Evolutionary conservation across 2,888 invertebrate genomes (phyloP).

Genomic region (Seira sanloemensis): DNA sequence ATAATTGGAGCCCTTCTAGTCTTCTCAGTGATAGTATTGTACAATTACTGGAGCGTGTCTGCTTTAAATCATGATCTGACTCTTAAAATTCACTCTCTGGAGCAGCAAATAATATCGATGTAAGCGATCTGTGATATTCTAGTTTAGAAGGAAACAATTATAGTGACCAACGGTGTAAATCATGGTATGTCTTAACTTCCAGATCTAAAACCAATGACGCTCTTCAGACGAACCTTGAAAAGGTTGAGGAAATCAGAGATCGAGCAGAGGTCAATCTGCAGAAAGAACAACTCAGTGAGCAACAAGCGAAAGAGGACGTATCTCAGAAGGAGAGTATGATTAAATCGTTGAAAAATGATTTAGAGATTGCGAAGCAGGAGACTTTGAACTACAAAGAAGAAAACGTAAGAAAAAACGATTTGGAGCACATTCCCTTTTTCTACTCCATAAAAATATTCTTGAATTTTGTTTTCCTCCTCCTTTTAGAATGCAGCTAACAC

Average conservation of each 20-base stretch:
- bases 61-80: constrained; percentile 70
- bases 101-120: constrained; percentile 70
- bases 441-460: too few species aligned
- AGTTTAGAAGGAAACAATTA: constrained; percentile 2
- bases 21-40: constrained; percentile 71
- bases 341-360: constrained; percentile 66
- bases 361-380: constrained; percentile 68
- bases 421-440: too few species aligned
- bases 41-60: constrained; percentile 72
- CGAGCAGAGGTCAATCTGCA: constrained; percentile 64
- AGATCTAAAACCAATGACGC: constrained; percentile 71
- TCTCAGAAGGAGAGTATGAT: constrained; percentile 59
- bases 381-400: constrained; percentile 69
- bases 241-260: constrained; percentile 68
- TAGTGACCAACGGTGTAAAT: constrained; percentile 13
- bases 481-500: constrained; percentile 59
- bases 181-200: constrained; percentile 1
- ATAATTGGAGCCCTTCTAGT: constrained; percentile 71
- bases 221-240: constrained; percentile 67
- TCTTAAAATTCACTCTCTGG: constrained; percentile 66
- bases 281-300: constrained; percentile 63
- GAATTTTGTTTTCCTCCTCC: too few species aligned
- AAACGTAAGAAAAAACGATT: too few species aligned
- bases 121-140: constrained; percentile 44
- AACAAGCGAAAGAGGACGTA: constrained; percentile 60